A percentile compares a stretch with the other conserved stretches of the same genome.
phyloP scores from a whole-genome alignment of 2,888 invertebrate genomes.

The Diaperis boleti region DNA sequence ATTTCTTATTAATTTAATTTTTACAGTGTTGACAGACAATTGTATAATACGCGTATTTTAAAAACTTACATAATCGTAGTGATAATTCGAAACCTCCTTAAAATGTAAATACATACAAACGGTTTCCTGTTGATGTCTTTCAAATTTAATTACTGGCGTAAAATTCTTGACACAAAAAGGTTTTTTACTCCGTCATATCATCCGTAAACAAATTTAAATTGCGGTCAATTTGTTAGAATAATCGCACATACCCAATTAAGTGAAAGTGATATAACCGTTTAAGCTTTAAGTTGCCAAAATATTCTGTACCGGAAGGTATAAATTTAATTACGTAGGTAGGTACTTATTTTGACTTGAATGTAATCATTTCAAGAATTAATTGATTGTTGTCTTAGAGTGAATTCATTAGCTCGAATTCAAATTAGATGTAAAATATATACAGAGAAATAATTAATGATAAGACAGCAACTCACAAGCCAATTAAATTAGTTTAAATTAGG shows the following conservation, averaged over 20 bases:
- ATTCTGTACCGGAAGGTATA: conserved; percentile 26
- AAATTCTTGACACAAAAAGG: conserved; percentile 16
- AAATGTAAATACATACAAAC: no score
- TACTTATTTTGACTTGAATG: conserved; percentile 33
- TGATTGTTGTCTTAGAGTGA: conserved; percentile 26
- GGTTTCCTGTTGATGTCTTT: conserved; percentile 13
- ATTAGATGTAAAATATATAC: conserved; percentile 29
- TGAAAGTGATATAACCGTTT: conserved; percentile 29
- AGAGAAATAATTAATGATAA: conserved; percentile 28
- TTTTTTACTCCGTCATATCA: conserved; percentile 11
- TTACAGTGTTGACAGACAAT: conserved; percentile 31
- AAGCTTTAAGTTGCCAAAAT: conserved; percentile 13
- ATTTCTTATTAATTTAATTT: conserved; percentile 28
- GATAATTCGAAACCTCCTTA: conserved; percentile 25
- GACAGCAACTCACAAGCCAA: conserved; percentile 28
- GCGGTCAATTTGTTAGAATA: conserved; percentile 26
- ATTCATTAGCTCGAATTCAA: conserved; percentile 34
- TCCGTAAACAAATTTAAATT: conserved; percentile 18
- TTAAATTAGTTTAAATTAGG: conserved; percentile 32
- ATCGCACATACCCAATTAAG: conserved; percentile 17
- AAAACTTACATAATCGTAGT: conserved; percentile 9
- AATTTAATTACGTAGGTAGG: conserved; percentile 34
- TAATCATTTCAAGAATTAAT: conserved; percentile 34
- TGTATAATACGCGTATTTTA: conserved; percentile 14
- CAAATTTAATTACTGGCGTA: conserved; percentile 18